Base-by-base conservation (phyloP, 2,797 vertebrate genomes). In the Pogonophryne albipinna region DNA sequence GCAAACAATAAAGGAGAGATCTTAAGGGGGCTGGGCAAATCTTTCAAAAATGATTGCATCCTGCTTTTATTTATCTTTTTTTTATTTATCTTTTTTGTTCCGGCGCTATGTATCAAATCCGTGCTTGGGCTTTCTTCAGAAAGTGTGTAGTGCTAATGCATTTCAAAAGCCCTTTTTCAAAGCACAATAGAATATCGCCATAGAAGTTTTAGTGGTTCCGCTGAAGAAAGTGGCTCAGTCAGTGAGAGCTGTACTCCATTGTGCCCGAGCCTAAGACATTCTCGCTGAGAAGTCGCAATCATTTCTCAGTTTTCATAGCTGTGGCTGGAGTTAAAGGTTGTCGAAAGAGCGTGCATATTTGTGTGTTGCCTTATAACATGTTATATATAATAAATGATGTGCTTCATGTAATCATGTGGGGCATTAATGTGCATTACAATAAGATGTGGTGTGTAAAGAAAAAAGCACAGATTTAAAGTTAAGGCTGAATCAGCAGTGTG, bases 121-220 rank as follows among this genome's bases (percentile, higher is more conserved):
- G n/a, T 88, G 90, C 93, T 93, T 64, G 84, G 83, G 90, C 91
- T 95, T 94, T 95, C 91, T 95, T 95, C 87, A 83, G 88, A 87
- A 81, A 93, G 90, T 89, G 89, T 94, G 91, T 94, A 89, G 86
- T 83, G 89, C 89, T 93, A 94, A 94, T 94, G 92, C 94, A 91
- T 95, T 95, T 94, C 89, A 92, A 94, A 93, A 92, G 89, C 87
- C 84, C 77, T 89, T 93, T 95, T 94, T 92, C 87, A 88, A 87
- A 91, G 90, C 89, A 94, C 93, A 95, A 95, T 91, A 46, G 87
- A 90, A 91, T 89, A 92, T 92, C 81, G 80, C 80, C 88, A 80
- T 82, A 92, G 88, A 94, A 95, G 93, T 94, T 95, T 38, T 90
- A 94, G 93, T 57, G 82, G 90, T 89, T 93, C 87, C 78, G 80